Evolutionary conservation across 2,888 invertebrate species (phyloP).

Genomic region (Aplocera efformata): DNA sequence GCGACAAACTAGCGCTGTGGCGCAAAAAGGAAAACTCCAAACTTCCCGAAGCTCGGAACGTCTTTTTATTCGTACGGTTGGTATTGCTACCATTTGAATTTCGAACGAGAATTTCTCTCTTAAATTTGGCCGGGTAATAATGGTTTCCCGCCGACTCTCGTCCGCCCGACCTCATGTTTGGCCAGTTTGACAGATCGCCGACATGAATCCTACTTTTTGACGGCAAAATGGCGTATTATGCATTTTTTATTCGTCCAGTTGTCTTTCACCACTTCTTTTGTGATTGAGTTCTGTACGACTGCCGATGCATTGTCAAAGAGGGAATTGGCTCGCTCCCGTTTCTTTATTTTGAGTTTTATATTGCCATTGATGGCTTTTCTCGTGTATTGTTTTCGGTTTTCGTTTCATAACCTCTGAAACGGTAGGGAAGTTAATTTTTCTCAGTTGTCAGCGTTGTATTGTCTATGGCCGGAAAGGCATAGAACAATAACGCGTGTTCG

Average conservation of each 20-base stretch:
- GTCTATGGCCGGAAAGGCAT: slow-evolving; percentile 27
- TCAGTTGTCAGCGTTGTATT: slow-evolving; percentile 35
- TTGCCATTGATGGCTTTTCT: slow-evolving; percentile 36
- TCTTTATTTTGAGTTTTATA: slow-evolving; percentile 53
- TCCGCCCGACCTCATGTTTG: slow-evolving; percentile 59
- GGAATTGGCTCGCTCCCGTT: slow-evolving; percentile 55
- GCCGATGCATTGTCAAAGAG: slow-evolving; percentile 59
- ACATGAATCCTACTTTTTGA: slow-evolving; percentile 73
- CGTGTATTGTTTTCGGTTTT: slow-evolving; percentile 29
- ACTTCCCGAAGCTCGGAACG: slow-evolving; percentile 62
- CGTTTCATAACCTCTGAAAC: slow-evolving; percentile 31
- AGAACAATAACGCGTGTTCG: slow-evolving; percentile 31
- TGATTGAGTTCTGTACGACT: slow-evolving; percentile 54
- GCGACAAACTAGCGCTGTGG: slow-evolving; percentile 65
- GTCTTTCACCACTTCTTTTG: slow-evolving; percentile 77
- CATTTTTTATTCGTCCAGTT: slow-evolving; percentile 71
- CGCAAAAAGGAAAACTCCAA: slow-evolving; percentile 62
- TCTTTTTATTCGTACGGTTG: slow-evolving; percentile 71
- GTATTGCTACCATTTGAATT: slow-evolving; percentile 56
- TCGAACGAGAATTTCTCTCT: slow-evolving; percentile 49
- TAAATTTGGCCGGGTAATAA: slow-evolving; percentile 41
- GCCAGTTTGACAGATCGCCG: slow-evolving; percentile 78
- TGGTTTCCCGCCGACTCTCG: slow-evolving; percentile 14
- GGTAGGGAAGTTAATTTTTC: slow-evolving; percentile 29
- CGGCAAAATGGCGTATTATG: slow-evolving; percentile 75